phyloP scores from a whole-genome alignment of 2,797 vertebrate genomes.

The Myripristis murdjan region DNA sequence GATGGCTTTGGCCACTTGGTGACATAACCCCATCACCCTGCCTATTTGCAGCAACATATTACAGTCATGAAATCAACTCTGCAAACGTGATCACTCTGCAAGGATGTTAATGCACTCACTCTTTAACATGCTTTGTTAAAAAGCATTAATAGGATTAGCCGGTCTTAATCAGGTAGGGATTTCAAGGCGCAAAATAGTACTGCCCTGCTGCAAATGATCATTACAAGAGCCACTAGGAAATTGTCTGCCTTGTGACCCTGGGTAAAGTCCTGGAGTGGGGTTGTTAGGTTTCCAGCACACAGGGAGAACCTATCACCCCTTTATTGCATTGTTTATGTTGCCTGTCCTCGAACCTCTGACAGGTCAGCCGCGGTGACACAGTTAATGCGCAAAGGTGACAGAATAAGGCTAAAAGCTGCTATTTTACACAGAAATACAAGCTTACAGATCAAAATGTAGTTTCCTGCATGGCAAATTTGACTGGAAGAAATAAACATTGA shows the following conservation, averaged over 20 bases:
- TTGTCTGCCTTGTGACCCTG: constrained; percentile 18
- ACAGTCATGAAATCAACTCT: constrained; percentile 20
- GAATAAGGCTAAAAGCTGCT: not conserved
- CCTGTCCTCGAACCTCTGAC: constrained; percentile 28
- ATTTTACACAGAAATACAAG: not conserved
- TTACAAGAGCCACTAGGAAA: not conserved
- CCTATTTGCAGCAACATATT: constrained; percentile 1
- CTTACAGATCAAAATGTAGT: not conserved
- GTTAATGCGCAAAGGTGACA: constrained; percentile 9
- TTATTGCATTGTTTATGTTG: constrained; percentile 13
- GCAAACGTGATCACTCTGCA: not conserved
- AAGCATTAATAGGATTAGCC: constrained; percentile 31
- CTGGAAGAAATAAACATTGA: not conserved
- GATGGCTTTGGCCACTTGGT: constrained; percentile 57
- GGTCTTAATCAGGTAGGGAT: constrained; percentile 33
- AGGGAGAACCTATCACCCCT: not conserved
- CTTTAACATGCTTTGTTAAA: constrained; percentile 14
- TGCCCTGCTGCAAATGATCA: not conserved
- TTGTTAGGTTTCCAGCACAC: constrained; percentile 23
- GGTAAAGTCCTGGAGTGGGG: constrained; percentile 24
- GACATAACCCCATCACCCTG: constrained; percentile 1
- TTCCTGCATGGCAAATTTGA: not conserved
- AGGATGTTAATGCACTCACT: not conserved
- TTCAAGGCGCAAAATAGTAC: not conserved
- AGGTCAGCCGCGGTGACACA: not conserved